Conservation (phyloP, 2,113 vertebrate species). For the Pelmatolapia mariae region DNA sequence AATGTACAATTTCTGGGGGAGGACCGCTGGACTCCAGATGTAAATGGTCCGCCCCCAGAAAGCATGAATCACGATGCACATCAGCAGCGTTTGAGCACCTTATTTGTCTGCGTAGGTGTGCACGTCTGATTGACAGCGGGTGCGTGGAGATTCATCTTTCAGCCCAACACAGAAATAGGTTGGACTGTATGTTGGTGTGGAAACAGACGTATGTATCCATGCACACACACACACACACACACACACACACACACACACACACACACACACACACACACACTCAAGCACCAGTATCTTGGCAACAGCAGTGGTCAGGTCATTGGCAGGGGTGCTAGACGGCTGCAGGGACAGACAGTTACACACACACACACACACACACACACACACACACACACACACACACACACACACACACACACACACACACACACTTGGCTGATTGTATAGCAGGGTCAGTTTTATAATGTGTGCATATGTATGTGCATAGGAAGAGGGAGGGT, state of each 20-base stretch:
- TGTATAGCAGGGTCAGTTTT: background rate
- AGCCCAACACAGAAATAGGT: background rate
- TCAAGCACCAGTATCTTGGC: constrained; percentile 40
- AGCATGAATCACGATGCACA: constrained; percentile 14
- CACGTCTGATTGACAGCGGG: background rate
- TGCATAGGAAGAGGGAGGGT: background rate
- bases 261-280: background rate
- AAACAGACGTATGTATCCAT: background rate
- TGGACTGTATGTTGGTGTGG: background rate
- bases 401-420: background rate
- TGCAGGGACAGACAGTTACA: constrained; percentile 19
- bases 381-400: background rate
- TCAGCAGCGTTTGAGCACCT: background rate
- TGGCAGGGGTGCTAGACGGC: constrained; percentile 54
- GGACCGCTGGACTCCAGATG: background rate
- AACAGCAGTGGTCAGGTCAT: constrained; percentile 40
- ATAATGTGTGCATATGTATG: background rate
- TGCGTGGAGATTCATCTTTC: background rate
- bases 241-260: background rate
- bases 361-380: background rate
- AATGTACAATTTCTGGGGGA: background rate
- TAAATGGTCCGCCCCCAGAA: constrained; percentile 8
- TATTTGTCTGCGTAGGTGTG: background rate
- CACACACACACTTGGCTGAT: background rate
- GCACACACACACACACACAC: background rate